Percentiles rank a stretch among this genome's conserved stretches.
phyloP scores from a whole-genome alignment of 2,113 vertebrate genomes.

The Sebastes fasciatus region DNA sequence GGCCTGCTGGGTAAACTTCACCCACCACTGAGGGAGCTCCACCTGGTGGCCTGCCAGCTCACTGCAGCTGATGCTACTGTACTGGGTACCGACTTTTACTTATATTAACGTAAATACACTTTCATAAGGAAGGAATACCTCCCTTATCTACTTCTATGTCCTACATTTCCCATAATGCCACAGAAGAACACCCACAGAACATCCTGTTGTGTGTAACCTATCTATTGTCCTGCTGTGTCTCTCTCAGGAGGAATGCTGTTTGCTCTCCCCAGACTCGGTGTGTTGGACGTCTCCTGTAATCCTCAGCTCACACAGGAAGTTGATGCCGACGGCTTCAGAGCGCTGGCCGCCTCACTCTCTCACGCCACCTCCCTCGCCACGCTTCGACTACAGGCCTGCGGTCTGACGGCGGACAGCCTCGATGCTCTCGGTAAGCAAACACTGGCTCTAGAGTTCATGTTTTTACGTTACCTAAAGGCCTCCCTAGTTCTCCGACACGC shows the following conservation, averaged over 20 bases:
- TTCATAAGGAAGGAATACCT: neutral
- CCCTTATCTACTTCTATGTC: neutral
- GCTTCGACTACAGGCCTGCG: conserved; percentile 88
- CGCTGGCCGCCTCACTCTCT: conserved; percentile 82
- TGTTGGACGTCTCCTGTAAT: conserved; percentile 91
- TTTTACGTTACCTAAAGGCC: too few relatives aligned
- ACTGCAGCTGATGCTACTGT: conserved; percentile 82
- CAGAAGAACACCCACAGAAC: neutral
- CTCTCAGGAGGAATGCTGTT: conserved; percentile 79
- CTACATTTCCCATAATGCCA: conserved; percentile 32
- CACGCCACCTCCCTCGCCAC: conserved; percentile 79
- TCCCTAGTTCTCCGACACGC: too few relatives aligned
- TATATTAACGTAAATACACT: neutral
- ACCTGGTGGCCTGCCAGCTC: conserved; percentile 88
- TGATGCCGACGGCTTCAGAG: conserved; percentile 63
- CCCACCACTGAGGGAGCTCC: conserved; percentile 82
- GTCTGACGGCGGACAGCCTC: conserved; percentile 82
- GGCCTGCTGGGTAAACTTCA: conserved; percentile 81
- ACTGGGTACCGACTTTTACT: conserved; percentile 79
- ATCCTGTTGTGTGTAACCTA: neutral
- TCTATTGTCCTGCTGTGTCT: neutral
- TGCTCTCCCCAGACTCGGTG: conserved; percentile 78
- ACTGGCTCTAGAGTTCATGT: too few relatives aligned
- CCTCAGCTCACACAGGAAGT: conserved; percentile 73
- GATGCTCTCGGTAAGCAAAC: conserved; percentile 80